These are phyloP conservation scores for Eudyptes chrysolophus DNA, from an alignment of 2,113 vertebrate genomes.

Conservation along the genomic window DNA sequence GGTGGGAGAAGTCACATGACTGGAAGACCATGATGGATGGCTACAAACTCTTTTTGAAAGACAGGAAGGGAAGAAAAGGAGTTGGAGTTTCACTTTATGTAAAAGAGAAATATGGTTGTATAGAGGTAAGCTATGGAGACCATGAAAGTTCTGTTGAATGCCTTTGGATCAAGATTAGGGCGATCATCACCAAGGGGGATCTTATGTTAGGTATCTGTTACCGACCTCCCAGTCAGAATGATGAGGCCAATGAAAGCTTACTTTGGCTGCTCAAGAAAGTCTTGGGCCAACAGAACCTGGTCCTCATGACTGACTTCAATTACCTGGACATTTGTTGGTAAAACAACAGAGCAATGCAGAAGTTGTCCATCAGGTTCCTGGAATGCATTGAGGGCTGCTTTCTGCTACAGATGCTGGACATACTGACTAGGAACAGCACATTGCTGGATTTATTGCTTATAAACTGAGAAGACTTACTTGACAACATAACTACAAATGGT, in stretches of 20 bases:
- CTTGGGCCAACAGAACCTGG: not conserved
- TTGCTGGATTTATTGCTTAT: not conserved
- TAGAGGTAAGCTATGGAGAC: not conserved
- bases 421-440: not conserved
- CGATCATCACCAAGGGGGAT: accelerated
- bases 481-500: not conserved
- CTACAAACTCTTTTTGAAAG: not conserved
- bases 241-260: not conserved
- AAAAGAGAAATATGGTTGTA: not conserved
- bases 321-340: not conserved
- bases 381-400: not conserved
- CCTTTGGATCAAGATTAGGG: not conserved
- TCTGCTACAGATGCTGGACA: not conserved
- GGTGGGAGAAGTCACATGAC: not conserved
- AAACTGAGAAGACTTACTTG: not conserved
- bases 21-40: not conserved
- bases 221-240: not conserved
- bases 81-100: not conserved
- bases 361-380: not conserved
- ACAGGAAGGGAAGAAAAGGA: not conserved
- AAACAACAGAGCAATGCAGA: not conserved
- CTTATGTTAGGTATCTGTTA: not conserved
- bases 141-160: not conserved
- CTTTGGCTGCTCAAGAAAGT: not conserved
- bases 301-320: not conserved